Evolutionary conservation across 2,113 vertebrate genomes (phyloP).

Genomic region (Triplophysa tibetana): DNA sequence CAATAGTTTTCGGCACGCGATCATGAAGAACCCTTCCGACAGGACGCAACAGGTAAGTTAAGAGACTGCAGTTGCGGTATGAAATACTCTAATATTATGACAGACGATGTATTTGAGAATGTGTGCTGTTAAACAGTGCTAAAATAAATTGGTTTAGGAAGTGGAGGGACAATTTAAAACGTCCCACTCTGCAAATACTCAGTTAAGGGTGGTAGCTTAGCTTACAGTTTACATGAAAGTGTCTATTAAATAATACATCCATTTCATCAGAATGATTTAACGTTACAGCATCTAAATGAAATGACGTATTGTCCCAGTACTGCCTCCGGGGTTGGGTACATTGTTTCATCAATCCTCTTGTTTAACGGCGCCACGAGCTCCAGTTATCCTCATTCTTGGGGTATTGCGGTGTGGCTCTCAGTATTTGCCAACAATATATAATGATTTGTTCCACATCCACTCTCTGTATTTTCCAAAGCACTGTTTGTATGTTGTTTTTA

Average conservation of each 20-base stretch:
- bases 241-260: too few relatives aligned
- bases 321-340: neutral
- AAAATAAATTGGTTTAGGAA: neutral
- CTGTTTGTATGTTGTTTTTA: neutral
- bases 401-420: neutral
- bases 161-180: neutral
- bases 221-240: too few relatives aligned
- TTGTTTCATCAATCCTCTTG: slow-evolving; percentile 2
- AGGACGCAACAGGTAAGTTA: slow-evolving; percentile 77
- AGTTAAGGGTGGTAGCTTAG: too few relatives aligned
- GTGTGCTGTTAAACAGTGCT: neutral
- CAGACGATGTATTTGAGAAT: neutral
- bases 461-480: neutral
- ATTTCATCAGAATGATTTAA: too few relatives aligned
- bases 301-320: neutral
- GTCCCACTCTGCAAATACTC: too few relatives aligned
- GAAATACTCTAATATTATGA: neutral
- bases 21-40: slow-evolving; percentile 83
- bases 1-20: slow-evolving; percentile 84
- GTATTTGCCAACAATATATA: too few relatives aligned
- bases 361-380: slow-evolving; percentile 3
- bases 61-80: neutral
- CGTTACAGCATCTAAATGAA: too few relatives aligned
- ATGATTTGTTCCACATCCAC: slow-evolving; percentile 1
- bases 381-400: neutral